Percentiles rank a stretch among this genome's conserved stretches.
Evolutionary conservation across 2,113 vertebrate species (phyloP).

Genomic region (Archilochus colubris): DNA sequence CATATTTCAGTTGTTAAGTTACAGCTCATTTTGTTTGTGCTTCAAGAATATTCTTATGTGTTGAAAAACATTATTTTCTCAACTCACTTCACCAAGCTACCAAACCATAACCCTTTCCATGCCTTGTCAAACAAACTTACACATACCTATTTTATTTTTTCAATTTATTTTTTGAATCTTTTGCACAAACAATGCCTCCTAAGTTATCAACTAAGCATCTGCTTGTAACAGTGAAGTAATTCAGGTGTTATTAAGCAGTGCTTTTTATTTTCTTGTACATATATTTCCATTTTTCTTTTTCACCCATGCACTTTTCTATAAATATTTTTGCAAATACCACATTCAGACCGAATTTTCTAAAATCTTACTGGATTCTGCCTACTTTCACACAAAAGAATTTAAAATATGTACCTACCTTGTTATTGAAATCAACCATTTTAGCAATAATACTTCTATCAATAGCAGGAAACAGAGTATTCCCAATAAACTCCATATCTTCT

Average conservation of each 20-base stretch:
- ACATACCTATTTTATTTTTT: background rate
- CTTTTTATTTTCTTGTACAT: background rate
- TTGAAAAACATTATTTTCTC: background rate
- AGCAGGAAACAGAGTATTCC: constrained; percentile 86
- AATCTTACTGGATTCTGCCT: background rate
- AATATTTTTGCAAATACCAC: background rate
- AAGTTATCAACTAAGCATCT: background rate
- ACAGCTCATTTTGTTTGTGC: background rate
- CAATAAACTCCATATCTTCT: constrained; percentile 94
- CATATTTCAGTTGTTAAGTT: background rate
- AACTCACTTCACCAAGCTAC: background rate
- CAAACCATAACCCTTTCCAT: background rate
- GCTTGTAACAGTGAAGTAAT: background rate
- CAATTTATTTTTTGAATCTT: background rate
- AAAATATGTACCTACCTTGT: constrained; percentile 77
- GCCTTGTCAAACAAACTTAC: background rate
- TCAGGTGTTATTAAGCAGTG: background rate
- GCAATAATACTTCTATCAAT: constrained; percentile 84
- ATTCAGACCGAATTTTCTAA: background rate
- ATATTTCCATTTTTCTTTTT: background rate
- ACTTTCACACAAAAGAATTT: background rate
- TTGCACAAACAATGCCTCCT: background rate
- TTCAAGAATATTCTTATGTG: background rate
- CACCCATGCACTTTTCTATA: background rate
- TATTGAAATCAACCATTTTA: constrained; percentile 97